These are phyloP conservation scores for Phoenoteleia sp. DNA, from an alignment of 2,888 invertebrate genomes.

Conservation along the genomic window DNA sequence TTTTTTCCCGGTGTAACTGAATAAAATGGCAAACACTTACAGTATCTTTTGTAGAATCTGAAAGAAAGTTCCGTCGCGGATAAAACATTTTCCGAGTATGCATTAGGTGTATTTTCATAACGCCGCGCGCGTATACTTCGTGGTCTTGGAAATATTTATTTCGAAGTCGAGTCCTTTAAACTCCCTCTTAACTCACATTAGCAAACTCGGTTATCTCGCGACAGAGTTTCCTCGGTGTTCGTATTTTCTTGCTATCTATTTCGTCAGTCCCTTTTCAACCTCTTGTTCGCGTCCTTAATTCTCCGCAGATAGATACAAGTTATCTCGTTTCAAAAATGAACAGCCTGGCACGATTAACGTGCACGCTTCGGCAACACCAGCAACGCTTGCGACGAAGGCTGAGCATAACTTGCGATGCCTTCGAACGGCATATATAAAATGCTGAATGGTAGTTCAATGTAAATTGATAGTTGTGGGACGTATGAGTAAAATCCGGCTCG, in stretches of 20 bases:
- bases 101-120: slow-evolving; percentile 37
- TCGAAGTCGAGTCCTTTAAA: slow-evolving; percentile 42
- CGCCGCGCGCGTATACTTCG: slow-evolving; percentile 2
- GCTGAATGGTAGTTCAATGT: too few species aligned
- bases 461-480: too few species aligned
- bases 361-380: too few species aligned
- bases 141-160: slow-evolving; percentile 53
- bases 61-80: slow-evolving; percentile 38
- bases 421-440: too few species aligned
- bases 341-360: too few species aligned
- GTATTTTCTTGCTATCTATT: slow-evolving; percentile 33
- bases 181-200: slow-evolving; percentile 57
- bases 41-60: slow-evolving; percentile 47
- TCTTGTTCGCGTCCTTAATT: slow-evolving; percentile 45
- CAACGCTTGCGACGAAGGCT: too few species aligned
- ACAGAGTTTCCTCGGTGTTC: slow-evolving; percentile 32
- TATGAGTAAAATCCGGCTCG: too few species aligned
- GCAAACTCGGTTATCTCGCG: slow-evolving; percentile 50
- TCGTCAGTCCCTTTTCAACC: slow-evolving; percentile 29
- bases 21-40: slow-evolving; percentile 42
- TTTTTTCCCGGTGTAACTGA: slow-evolving; percentile 15
- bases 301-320: neutral
- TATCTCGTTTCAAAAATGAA: neutral
- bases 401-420: too few species aligned
- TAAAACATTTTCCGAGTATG: slow-evolving; percentile 30